Base-by-base conservation (phyloP, 2,888 invertebrate genomes). In the Listrodromus nycthemerus region DNA sequence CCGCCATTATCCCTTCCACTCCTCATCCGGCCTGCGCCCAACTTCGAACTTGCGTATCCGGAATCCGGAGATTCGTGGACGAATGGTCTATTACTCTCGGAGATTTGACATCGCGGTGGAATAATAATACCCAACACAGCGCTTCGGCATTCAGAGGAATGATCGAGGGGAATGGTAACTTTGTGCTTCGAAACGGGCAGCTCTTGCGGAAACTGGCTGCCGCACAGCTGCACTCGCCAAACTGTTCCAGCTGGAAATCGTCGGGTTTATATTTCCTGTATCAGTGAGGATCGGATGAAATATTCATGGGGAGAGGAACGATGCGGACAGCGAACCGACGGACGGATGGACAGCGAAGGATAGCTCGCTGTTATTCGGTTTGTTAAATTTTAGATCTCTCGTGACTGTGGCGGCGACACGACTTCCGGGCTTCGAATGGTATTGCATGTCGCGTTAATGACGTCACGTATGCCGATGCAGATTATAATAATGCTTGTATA, bases 1-100 rank as follows among this genome's bases (percentile, higher is more conserved):
- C 74, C 48, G 61, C 63, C 63, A 74, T 74, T 63, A 74, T 74
- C 74, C 63, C 74, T 33, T 48, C 63, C 50, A 48, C n/a, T 48
- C 48, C n/a, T 2, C 21, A 48, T 63, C 63, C 61, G 21, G 19
- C 33, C 61, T 13, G 58, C 41, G 63, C 74, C 63, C 63, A 63
- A 52, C 63, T 10, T 66, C 74, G 65, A 74, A 52, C 65, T 48
- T 16, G 27, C 58, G 55, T 67, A 61, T 77, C 66, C 66, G 76
- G 76, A 58, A 2, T 74, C 61, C 74, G 74, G 63, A 74, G 63
- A 63, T 63, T 63, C 45, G 50, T 50, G 45, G 48, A 74, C 63
- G 30, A 48, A 74, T 63, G 63, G 61, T 63, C 74, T 61, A 58
- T 71, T 71, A 73, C 61, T 41, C 71, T 73, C 45, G 41, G 55